phyloP scores from a whole-genome alignment of 2,797 vertebrate species.

The Pteropus rufus region DNA sequence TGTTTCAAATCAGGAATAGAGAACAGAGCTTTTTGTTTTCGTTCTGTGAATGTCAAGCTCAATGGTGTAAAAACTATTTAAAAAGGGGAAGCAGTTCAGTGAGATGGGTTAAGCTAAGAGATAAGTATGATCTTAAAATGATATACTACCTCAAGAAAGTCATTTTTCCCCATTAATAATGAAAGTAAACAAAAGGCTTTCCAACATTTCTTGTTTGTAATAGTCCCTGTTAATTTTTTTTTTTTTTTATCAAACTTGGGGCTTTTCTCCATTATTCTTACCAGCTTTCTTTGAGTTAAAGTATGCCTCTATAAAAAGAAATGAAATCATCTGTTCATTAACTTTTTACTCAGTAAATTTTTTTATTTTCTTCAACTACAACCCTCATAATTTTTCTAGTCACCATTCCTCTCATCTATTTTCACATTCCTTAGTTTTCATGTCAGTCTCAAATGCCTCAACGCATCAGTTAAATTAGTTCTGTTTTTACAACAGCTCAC shows the following conservation, averaged over 20 bases:
- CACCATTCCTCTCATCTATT: conserved; percentile 44
- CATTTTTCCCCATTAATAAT: conserved; percentile 38
- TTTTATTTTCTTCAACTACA: conserved; percentile 45
- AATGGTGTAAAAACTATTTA: conserved; percentile 46
- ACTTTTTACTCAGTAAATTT: conserved; percentile 47
- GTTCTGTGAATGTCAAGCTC: conserved; percentile 43
- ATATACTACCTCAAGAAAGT: conserved; percentile 32
- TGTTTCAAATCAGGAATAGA: conserved; percentile 68
- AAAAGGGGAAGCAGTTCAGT: conserved; percentile 17
- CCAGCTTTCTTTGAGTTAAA: conserved; percentile 56
- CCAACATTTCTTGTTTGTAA: conserved; percentile 39
- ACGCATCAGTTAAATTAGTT: conserved; percentile 64
- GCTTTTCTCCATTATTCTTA: conserved; percentile 45
- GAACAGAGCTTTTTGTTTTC: conserved; percentile 59
- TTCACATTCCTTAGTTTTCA: conserved; percentile 56
- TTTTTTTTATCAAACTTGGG: conserved; percentile 8
- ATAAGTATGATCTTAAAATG: conserved; percentile 57
- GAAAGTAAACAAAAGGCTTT: conserved; percentile 48
- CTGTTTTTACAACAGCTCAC: conserved; percentile 62
- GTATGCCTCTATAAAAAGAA: conserved; percentile 53
- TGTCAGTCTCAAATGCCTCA: conserved; percentile 58
- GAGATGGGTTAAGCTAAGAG: conserved; percentile 54
- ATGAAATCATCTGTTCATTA: conserved; percentile 69
- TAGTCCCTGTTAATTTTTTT: conserved; percentile 41
- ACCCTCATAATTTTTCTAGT: conserved; percentile 46